Evolutionary conservation across 1,140 invertebrate species (phyloP).

Genomic region (Phymorhynchus buccinoides): DNA sequence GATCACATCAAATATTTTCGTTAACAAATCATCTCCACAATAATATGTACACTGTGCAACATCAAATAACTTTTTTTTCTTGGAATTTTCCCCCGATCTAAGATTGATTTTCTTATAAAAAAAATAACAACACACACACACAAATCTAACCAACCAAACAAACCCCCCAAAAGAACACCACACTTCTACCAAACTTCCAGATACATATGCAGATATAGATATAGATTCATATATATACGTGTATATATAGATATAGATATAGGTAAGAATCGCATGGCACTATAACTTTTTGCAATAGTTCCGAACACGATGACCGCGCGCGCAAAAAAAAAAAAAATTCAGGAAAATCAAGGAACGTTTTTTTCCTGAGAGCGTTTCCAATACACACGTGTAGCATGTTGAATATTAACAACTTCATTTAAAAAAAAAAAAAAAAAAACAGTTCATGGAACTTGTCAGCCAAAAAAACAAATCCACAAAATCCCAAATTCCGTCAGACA

Average conservation of each 20-base stretch:
- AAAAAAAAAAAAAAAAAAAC: no score
- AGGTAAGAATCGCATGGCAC: conserved; percentile 20
- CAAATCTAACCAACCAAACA: background rate
- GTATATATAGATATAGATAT: background rate
- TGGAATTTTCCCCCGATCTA: no score
- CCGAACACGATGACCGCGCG: conserved; percentile 12
- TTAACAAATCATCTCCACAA: no score
- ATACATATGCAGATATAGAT: background rate
- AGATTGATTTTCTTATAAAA: background rate
- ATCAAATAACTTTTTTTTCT: no score
- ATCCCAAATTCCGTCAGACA: no score
- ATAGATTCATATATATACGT: background rate
- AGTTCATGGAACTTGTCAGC: background rate
- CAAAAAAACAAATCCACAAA: no score
- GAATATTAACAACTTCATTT: background rate
- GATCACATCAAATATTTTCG: no score
- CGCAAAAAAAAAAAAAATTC: conserved; percentile 5
- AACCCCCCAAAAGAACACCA: background rate
- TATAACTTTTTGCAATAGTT: conserved; percentile 29
- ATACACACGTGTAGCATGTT: background rate
- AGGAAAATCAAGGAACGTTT: background rate
- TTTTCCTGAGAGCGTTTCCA: conserved; percentile 20
- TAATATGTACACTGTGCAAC: no score
- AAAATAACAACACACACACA: background rate
- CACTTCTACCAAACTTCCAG: background rate